phyloP scores from a whole-genome alignment of 2,113 vertebrate species.

The Etia nguti region DNA sequence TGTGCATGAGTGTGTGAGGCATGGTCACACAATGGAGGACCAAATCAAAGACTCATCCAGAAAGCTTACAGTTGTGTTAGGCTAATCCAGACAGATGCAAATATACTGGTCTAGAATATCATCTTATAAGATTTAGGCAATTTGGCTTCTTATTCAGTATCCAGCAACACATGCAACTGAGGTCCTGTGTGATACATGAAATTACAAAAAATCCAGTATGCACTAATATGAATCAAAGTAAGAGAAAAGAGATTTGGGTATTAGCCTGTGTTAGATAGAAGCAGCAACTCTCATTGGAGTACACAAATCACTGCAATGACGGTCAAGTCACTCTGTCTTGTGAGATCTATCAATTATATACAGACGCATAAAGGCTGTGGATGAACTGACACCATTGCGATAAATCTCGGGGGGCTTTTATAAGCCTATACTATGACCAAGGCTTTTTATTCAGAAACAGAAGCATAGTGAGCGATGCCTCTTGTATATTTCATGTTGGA shows the following conservation, averaged over 20 bases:
- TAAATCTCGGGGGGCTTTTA: not conserved
- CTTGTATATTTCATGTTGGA: slow-evolving; percentile 39
- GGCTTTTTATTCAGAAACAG: slow-evolving; percentile 18
- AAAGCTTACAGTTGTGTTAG: not conserved
- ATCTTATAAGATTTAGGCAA: not conserved
- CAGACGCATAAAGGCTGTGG: not conserved
- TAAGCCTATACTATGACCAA: not conserved
- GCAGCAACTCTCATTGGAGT: not conserved
- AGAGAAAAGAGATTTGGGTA: not conserved
- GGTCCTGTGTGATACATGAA: not conserved
- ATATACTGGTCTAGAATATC: not conserved
- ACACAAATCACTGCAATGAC: not conserved
- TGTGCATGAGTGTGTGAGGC: not conserved
- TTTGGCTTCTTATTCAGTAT: not conserved
- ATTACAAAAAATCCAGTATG: not conserved
- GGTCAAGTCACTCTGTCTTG: not conserved
- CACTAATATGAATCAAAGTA: not conserved
- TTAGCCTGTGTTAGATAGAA: not conserved
- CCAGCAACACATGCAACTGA: not conserved
- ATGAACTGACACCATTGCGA: not conserved
- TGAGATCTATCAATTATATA: not conserved
- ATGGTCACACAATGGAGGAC: not conserved
- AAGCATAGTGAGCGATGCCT: not conserved
- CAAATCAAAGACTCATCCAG: not conserved
- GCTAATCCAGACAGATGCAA: not conserved